Percentiles rank a stretch among this genome's conserved stretches.
Evolutionary conservation across 2,797 vertebrate species (phyloP).

Genomic region (Phalloptychus januarius): DNA sequence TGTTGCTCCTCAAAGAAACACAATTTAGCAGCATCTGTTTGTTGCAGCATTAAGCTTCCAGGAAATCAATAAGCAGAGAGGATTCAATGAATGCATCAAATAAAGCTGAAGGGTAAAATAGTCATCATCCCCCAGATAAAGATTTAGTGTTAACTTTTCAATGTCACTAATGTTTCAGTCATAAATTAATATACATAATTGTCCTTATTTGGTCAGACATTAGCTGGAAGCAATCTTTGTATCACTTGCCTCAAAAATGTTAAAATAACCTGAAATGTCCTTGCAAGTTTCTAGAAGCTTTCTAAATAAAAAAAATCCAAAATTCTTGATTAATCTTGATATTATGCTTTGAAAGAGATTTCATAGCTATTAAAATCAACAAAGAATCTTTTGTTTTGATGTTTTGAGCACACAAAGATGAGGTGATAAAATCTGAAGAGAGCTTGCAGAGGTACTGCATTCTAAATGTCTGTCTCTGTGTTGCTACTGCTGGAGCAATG

Average conservation of each 20-base stretch:
- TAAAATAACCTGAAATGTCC: background rate
- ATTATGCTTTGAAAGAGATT: background rate
- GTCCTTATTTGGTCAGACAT: background rate
- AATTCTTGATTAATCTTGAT: background rate
- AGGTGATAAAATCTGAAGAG: background rate
- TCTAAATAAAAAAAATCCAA: background rate
- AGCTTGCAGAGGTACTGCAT: background rate
- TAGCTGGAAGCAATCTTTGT: background rate
- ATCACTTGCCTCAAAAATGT: background rate
- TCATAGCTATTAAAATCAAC: background rate
- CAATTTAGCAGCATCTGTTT: background rate
- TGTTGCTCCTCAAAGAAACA: background rate
- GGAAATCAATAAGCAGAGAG: background rate
- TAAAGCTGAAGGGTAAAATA: background rate
- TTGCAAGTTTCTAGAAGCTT: background rate
- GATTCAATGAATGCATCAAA: background rate
- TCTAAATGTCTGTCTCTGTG: background rate
- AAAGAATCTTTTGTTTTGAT: background rate
- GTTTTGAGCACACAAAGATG: background rate
- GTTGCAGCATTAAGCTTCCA: background rate
- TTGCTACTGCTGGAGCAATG: background rate
- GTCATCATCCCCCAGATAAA: background rate
- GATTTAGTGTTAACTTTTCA: background rate
- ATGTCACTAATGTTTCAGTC: background rate
- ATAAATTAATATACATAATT: background rate